Base-by-base conservation (phyloP, 1,140 invertebrate genomes). In the Panagrolaimus sp. region DNA sequence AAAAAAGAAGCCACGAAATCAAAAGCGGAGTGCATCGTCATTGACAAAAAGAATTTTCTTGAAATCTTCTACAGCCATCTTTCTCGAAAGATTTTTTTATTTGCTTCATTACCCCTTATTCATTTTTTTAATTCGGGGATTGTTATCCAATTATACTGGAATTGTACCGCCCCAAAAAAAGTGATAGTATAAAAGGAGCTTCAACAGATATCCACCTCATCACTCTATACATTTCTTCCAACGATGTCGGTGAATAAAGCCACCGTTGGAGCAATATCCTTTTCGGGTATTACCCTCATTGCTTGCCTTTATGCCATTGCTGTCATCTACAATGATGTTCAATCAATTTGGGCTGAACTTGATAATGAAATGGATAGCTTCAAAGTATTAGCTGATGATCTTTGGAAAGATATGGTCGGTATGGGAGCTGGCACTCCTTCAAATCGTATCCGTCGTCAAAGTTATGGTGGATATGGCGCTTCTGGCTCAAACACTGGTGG, bases 401-500 rank as follows among this genome's bases (percentile, higher is more conserved):
- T 75, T 7, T 75, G 74, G 67, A 62, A 42, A 42, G 69, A 73
- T 44, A 76, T 75, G 73, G 61, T 77, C 38, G 67, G 66, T 38
- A 70, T 75, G 57, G 74, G 66, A 9, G 67, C 70, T 43, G 69
- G 38, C 1, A 67, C 70, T 25, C 69, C 67, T 43, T 44, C 61
- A 5, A 71, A 71, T 16, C 74, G 74, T 72, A 53, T 68, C 9
- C 61, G 70, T 9, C 73, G 74, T 66, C 74, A 75, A 23, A 20
- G 27, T 8, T 57, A 57, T 25, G 51, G 51, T 57, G 51, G 51
- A 0, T 57, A 57, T 5, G 51, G 51, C 0, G 51, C 51, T 27
- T 25, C 51, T 13, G 51, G 51, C 1, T 38, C 51, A 57, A 13
- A 57, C n/a, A 1, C 20, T 16, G n/a, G 51, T 23, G 51, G 51